These are phyloP conservation scores for Noctua janthina DNA, from an alignment of 2,888 invertebrate genomes.

Conservation along the genomic window DNA sequence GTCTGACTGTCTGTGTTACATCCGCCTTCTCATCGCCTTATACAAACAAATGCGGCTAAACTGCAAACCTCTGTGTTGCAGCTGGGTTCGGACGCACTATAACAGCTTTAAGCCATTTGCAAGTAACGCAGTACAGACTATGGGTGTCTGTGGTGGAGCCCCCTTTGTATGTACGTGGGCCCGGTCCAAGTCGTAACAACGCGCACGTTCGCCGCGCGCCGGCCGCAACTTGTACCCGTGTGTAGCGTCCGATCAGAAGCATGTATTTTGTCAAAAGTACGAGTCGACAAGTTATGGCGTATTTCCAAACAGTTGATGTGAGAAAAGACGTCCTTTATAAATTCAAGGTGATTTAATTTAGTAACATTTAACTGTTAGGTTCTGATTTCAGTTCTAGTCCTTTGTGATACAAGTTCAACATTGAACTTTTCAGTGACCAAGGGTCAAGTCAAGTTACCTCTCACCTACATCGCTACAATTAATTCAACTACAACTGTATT, in stretches of 20 bases:
- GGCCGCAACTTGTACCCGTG: not conserved
- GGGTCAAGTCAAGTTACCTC: slow-evolving; percentile 9
- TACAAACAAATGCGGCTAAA: too few relatives aligned
- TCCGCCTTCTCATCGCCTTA: too few relatives aligned
- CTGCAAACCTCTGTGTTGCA: too few relatives aligned
- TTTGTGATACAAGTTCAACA: not conserved
- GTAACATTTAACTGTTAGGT: not conserved
- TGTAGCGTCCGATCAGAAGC: not conserved
- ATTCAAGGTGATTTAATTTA: not conserved
- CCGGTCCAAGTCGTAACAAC: too few relatives aligned
- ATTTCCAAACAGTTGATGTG: not conserved
- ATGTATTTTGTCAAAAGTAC: not conserved
- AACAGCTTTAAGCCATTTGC: too few relatives aligned
- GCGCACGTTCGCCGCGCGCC: too few relatives aligned
- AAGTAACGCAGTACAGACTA: too few relatives aligned
- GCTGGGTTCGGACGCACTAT: too few relatives aligned
- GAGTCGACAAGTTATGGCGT: not conserved
- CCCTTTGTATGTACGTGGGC: not conserved
- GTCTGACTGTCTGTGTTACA: too few relatives aligned
- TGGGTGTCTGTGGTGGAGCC: not conserved
- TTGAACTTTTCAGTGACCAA: not conserved
- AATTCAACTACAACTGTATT: slow-evolving; percentile 41
- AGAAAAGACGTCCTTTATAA: not conserved
- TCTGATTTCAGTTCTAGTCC: not conserved
- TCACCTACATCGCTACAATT: slow-evolving; percentile 27